A percentile compares a stretch with the other conserved stretches of the same genome.
Evolutionary conservation across 2,113 vertebrate species (phyloP).

Genomic region (Hydrochoerus hydrochaeris): DNA sequence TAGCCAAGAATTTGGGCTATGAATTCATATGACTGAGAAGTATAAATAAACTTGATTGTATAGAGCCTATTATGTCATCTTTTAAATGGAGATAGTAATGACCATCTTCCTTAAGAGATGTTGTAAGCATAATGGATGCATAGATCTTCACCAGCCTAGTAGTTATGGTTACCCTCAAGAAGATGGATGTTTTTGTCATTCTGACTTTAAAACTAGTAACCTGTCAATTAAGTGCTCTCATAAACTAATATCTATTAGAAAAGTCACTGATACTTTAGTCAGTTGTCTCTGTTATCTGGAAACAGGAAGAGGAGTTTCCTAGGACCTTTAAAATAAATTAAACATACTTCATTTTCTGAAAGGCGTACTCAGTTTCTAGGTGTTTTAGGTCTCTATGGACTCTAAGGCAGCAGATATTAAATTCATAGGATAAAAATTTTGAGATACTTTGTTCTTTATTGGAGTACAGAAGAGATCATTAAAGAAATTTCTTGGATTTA

Average conservation of each 20-base stretch:
- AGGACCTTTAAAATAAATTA: not conserved
- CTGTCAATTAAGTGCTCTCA: not conserved
- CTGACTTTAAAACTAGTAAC: not conserved
- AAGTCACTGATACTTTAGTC: not conserved
- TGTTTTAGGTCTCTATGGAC: not conserved
- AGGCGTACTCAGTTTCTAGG: not conserved
- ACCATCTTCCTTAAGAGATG: not conserved
- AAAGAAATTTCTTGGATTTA: not conserved
- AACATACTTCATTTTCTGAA: not conserved
- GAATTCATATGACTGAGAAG: not conserved
- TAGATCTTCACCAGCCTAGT: not conserved
- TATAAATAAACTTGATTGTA: not conserved
- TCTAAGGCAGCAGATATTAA: not conserved
- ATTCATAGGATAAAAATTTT: not conserved
- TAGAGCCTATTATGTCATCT: not conserved
- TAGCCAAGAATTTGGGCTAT: not conserved
- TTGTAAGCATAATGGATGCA: not conserved
- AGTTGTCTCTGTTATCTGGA: not conserved
- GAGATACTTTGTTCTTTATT: not conserved
- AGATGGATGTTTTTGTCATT: not conserved
- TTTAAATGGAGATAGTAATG: not conserved
- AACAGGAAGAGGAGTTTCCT: not conserved
- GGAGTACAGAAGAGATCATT: not conserved
- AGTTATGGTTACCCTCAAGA: not conserved
- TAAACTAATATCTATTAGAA: not conserved